A percentile compares a stretch with the other conserved stretches of the same genome.
Conservation (phyloP, 2,888 invertebrate genomes). For the Pocota personata region DNA sequence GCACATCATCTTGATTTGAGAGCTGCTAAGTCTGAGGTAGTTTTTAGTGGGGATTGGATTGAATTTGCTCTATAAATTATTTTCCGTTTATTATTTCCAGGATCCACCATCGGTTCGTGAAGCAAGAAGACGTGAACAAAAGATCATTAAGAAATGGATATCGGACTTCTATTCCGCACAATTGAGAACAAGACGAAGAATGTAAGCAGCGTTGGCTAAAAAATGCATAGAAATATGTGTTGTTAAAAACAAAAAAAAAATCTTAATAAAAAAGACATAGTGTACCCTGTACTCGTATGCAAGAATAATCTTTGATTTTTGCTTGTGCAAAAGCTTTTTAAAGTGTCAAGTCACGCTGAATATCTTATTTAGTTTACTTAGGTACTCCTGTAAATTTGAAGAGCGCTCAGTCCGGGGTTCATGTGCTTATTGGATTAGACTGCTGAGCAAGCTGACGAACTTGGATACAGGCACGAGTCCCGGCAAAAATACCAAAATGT, state of each 20-base stretch:
- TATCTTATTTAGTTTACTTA: no score
- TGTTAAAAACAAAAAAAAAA: neutral
- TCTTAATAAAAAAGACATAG: neutral
- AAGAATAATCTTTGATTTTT: neutral
- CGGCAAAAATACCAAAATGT: no score
- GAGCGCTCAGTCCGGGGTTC: no score
- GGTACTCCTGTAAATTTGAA: no score
- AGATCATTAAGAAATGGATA: conserved; percentile 77
- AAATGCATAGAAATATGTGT: neutral
- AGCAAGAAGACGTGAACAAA: conserved; percentile 77
- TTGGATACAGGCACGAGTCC: no score
- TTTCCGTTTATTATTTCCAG: conserved; percentile 51
- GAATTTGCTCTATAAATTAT: neutral
- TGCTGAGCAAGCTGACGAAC: no score
- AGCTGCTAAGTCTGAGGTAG: conserved; percentile 78
- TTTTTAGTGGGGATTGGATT: neutral
- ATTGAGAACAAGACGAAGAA: conserved; percentile 15
- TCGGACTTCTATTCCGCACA: conserved; percentile 37
- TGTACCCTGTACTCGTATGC: neutral
- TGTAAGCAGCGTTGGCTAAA: neutral
- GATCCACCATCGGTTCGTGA: conserved; percentile 79
- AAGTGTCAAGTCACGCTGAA: no score
- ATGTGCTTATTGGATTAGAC: no score
- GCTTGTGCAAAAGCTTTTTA: no score
- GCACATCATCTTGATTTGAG: conserved; percentile 95